Conservation (phyloP, 2,888 invertebrate species). For the Hydropsyche betteni region DNA sequence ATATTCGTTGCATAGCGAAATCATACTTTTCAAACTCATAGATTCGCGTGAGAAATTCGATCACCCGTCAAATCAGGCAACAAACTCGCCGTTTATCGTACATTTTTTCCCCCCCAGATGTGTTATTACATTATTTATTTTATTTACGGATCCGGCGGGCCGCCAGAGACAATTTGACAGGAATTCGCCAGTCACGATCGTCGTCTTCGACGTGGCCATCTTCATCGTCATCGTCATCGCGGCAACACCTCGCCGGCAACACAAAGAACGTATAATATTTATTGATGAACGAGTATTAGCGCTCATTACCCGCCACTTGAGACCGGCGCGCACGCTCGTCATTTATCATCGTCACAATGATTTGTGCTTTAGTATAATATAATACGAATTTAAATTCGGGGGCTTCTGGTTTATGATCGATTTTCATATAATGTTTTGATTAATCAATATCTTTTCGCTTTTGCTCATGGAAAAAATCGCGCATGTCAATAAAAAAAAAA, state of each 20-base stretch:
- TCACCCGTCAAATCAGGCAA: too few relatives aligned
- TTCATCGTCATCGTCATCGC: conserved; percentile 25
- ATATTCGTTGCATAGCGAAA: too few relatives aligned
- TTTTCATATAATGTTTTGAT: too few relatives aligned
- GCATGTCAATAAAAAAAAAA: too few relatives aligned
- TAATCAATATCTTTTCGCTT: too few relatives aligned
- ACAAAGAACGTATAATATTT: conserved; percentile 20
- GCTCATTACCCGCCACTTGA: conserved; percentile 41
- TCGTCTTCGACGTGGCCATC: conserved; percentile 18
- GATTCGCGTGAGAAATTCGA: too few relatives aligned
- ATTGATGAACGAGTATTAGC: conserved; percentile 41
- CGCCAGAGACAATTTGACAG: conserved; percentile 44
- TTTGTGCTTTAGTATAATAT: too few relatives aligned
- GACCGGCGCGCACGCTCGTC: conserved; percentile 27
- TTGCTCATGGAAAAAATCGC: background rate
- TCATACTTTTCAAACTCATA: too few relatives aligned
- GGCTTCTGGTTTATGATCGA: background rate
- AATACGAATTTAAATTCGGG: too few relatives aligned
- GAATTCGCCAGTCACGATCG: conserved; percentile 46
- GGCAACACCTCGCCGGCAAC: background rate
- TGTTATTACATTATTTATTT: too few relatives aligned
- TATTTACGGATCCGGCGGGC: conserved; percentile 28
- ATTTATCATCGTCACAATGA: conserved; percentile 34
- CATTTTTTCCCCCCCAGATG: too few relatives aligned
- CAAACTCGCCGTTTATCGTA: too few relatives aligned